These are phyloP conservation scores for Archips crataeganus DNA, from an alignment of 2,888 invertebrate species.

Conservation along the genomic window DNA sequence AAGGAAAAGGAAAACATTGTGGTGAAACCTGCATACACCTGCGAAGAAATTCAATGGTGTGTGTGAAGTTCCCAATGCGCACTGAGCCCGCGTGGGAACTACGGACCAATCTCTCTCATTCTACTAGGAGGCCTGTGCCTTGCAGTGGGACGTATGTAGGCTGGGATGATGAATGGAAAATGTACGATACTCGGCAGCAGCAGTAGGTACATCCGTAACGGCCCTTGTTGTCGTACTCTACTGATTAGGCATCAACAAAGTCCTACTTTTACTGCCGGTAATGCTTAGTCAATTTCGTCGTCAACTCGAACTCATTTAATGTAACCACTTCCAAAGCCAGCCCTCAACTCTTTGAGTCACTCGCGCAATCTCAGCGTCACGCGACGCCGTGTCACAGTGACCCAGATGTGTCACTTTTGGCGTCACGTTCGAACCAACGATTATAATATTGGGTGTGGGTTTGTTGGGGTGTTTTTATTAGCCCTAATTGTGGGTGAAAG, in stretches of 20 bases:
- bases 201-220: too few relatives aligned
- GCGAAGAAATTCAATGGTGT: too few relatives aligned
- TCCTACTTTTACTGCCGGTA: background rate
- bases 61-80: too few relatives aligned
- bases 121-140: too few relatives aligned
- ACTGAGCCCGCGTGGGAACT: too few relatives aligned
- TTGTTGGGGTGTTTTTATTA: constrained; percentile 16
- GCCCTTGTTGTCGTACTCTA: too few relatives aligned
- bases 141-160: too few relatives aligned
- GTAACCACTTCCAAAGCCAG: constrained; percentile 2
- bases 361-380: constrained; percentile 1
- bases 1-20: too few relatives aligned
- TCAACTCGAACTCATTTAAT: background rate
- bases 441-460: constrained; percentile 19
- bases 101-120: too few relatives aligned
- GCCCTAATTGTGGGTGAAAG: constrained; percentile 10
- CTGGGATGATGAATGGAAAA: too few relatives aligned
- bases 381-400: constrained; percentile 14
- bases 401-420: constrained; percentile 10
- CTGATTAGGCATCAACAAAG: background rate
- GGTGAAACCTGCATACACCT: too few relatives aligned
- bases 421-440: constrained; percentile 11
- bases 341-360: background rate
- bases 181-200: too few relatives aligned
- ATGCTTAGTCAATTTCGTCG: constrained; percentile 2